Conservation (phyloP, 2,113 vertebrate species). For the Chamaea fasciata region DNA sequence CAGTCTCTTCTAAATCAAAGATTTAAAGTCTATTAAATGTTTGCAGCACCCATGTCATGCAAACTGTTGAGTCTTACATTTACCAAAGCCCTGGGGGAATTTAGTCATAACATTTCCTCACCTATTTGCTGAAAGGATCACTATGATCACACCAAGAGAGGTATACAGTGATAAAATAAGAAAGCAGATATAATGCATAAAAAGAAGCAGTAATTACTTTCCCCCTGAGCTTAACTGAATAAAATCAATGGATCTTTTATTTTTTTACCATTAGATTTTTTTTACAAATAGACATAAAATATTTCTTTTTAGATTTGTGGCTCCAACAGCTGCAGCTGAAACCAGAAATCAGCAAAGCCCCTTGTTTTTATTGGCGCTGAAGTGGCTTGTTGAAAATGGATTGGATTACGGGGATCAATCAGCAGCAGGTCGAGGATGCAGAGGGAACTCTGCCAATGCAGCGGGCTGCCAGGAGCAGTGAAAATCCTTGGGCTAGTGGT, state of each 20-base stretch:
- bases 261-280: slow-evolving; percentile 14
- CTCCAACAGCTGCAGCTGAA: slow-evolving; percentile 63
- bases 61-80: not conserved
- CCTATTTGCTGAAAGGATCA: not conserved
- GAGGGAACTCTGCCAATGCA: slow-evolving; percentile 57
- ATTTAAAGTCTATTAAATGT: not conserved
- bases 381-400: slow-evolving; percentile 69
- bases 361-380: slow-evolving; percentile 68
- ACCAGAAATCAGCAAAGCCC: slow-evolving; percentile 60
- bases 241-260: not conserved
- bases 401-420: slow-evolving; percentile 71
- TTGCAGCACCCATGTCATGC: not conserved
- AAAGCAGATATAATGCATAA: not conserved
- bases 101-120: not conserved
- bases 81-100: not conserved
- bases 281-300: slow-evolving; percentile 39
- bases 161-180: not conserved
- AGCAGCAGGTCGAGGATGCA: slow-evolving; percentile 58
- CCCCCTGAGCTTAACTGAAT: not conserved
- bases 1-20: not conserved
- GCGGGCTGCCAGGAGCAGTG: slow-evolving; percentile 41
- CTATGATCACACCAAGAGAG: not conserved
- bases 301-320: slow-evolving; percentile 57
- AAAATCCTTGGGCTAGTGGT: slow-evolving; percentile 61
- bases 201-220: not conserved